These are phyloP conservation scores for Siniperca undulata DNA, from an alignment of 2,797 vertebrate genomes.

Conservation along the genomic window DNA sequence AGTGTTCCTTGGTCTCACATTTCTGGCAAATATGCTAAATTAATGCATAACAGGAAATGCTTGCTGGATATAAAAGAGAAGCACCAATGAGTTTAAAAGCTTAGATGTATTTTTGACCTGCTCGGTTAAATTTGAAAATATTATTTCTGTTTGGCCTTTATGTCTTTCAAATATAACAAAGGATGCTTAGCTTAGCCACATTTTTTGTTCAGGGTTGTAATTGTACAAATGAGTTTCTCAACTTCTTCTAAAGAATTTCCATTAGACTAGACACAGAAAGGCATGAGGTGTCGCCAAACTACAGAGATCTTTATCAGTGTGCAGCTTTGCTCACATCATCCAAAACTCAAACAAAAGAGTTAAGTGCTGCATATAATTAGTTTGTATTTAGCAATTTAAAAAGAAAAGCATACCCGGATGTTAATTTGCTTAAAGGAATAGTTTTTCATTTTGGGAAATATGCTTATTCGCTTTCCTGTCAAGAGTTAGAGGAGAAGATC, in stretches of 20 bases:
- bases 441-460: not conserved
- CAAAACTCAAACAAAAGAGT: not conserved
- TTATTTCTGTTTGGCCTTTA: not conserved
- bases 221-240: not conserved
- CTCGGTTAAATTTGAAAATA: not conserved
- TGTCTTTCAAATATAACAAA: not conserved
- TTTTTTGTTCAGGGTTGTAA: not conserved
- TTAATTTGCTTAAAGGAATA: too few relatives aligned
- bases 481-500: not conserved
- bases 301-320: not conserved
- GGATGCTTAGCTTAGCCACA: not conserved
- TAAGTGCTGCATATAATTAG: not conserved
- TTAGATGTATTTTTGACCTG: not conserved
- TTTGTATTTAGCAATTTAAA: too few relatives aligned
- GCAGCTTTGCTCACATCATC: not conserved
- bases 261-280: not conserved
- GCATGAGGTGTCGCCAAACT: too few relatives aligned
- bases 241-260: not conserved
- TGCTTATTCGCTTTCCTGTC: not conserved
- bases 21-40: slow-evolving; percentile 21
- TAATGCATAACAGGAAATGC: slow-evolving; percentile 19
- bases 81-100: slow-evolving; percentile 28
- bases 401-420: too few relatives aligned
- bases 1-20: slow-evolving; percentile 1
- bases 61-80: slow-evolving; percentile 11